Evolutionary conservation across 2,888 invertebrate species (phyloP), one percentile per base, ranked within the genome.

Genomic region (Hemistola chrysoprasaria): DNA sequence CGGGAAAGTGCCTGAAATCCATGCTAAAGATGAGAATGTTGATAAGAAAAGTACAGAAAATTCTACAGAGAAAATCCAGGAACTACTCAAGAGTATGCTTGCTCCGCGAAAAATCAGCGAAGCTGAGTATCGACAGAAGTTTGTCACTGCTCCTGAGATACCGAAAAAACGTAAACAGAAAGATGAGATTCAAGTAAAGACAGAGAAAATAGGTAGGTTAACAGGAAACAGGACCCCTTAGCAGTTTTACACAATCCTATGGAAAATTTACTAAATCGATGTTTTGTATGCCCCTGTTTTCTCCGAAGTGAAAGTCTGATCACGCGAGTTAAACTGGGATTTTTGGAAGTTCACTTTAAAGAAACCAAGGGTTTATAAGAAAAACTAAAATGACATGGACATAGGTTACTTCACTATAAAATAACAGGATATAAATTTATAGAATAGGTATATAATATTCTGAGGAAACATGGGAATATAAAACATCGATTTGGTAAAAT

Each of bases 31-130:
- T 1, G 29, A 56, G 49, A 52, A 56, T 1, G 54, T 64, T 29
- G 59, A 70, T 6, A 64, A 68, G 22, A 60, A 62, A 20, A 8
- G 48, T 6, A 41, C 60, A 22, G 72, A 78, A 1, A 62, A 71
- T 8, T 68, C 63, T 22, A 79, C 76, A 6, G 80, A 84, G 31
- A 89, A 83, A 56, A 83, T 90, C 31, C 87, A 90, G 50, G 71
- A 71, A 24, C 62, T 90, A 3, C 50, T 90, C 1, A 86, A 86
- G 54, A 71, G 73, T 26, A 84, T 84, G 83, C 70, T 87, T 68
- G 65, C 79, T 39, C 71, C 75, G 44, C 82, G 82, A 1, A 78
- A 74, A 57, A 73, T 83, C 39, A 77, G 71, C 20, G 79, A 83
- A 29, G 69, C 62, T 11, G 83, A 83, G 53, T 84, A 87, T 36